These are phyloP conservation scores for Lumbricus terrestris DNA, from an alignment of 2,888 invertebrate species.

Conservation along the genomic window DNA sequence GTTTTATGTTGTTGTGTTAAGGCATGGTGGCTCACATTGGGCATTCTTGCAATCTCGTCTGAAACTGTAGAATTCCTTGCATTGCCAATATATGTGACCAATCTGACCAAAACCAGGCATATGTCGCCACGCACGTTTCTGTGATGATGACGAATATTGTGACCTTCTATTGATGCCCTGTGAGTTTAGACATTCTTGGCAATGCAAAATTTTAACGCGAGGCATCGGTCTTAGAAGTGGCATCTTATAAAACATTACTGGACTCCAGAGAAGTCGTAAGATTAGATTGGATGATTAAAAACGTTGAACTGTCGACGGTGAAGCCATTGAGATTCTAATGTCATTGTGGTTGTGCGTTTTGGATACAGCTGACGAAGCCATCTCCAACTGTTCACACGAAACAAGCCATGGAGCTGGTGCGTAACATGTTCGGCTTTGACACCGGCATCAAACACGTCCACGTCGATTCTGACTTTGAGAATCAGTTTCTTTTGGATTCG, in stretches of 20 bases:
- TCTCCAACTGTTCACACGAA: constrained; percentile 69
- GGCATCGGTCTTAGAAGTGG: not conserved
- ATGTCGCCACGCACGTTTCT: too few species aligned
- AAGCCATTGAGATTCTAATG: not conserved
- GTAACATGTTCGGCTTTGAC: constrained; percentile 51
- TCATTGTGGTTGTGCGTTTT: not conserved
- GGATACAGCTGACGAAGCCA: constrained; percentile 35
- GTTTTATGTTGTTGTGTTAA: too few species aligned
- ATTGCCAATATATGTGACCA: too few species aligned
- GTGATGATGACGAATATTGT: too few species aligned
- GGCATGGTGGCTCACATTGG: too few species aligned
- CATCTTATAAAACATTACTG: not conserved
- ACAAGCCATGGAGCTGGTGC: constrained; percentile 70
- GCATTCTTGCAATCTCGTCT: too few species aligned
- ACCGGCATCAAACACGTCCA: constrained; percentile 19
- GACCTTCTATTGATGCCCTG: not conserved
- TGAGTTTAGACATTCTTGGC: too few species aligned
- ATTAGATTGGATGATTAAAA: not conserved
- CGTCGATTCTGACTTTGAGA: not conserved
- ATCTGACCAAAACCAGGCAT: too few species aligned
- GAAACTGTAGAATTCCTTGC: too few species aligned
- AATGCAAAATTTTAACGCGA: too few species aligned
- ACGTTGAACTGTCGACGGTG: not conserved
- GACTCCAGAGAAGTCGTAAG: too few species aligned
- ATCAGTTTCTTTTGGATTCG: not conserved